A percentile compares a stretch with the other conserved stretches of the same genome.
phyloP scores from a whole-genome alignment of 2,113 vertebrate genomes.

The Apodemus speciosus region DNA sequence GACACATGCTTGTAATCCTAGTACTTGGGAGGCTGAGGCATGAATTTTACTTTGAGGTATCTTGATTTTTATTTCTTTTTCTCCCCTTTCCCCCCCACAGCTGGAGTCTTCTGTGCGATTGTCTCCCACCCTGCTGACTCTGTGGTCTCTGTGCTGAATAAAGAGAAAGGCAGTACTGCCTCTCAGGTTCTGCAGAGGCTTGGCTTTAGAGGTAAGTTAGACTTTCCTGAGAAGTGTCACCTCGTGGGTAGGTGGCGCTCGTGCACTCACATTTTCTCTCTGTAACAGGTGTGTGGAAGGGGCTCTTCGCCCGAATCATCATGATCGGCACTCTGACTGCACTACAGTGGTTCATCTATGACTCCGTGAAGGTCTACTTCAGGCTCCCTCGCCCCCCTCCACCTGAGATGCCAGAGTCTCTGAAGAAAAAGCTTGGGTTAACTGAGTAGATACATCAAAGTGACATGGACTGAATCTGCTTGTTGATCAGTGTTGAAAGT shows the following conservation, averaged over 20 bases:
- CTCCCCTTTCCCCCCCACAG: constrained; percentile 77
- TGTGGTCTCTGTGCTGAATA: constrained; percentile 97
- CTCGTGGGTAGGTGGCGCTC: background rate
- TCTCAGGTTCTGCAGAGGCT: constrained; percentile 91
- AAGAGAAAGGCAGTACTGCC: constrained; percentile 95
- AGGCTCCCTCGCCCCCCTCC: constrained; percentile 98
- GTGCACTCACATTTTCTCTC: constrained; percentile 5
- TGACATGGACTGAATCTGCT: constrained; percentile 84
- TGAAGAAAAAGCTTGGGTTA: constrained; percentile 98
- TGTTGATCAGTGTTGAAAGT: constrained; percentile 83
- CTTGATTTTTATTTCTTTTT: background rate
- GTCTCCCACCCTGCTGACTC: constrained; percentile 98
- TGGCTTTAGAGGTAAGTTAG: constrained; percentile 90
- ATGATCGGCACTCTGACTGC: constrained; percentile 99
- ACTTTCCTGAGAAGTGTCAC: background rate
- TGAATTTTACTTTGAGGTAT: background rate
- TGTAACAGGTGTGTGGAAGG: constrained; percentile 96
- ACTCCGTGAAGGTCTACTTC: constrained; percentile 99
- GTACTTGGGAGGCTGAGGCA: background rate
- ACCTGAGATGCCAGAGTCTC: constrained; percentile 98
- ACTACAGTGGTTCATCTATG: constrained; percentile 99
- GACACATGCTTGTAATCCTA: background rate
- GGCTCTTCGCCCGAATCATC: constrained; percentile 97
- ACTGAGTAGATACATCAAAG: constrained; percentile 86
- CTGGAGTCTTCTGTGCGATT: constrained; percentile 98